These are phyloP conservation scores for Casuarius casuarius DNA, from an alignment of 2,113 vertebrate species.

Conservation along the genomic window DNA sequence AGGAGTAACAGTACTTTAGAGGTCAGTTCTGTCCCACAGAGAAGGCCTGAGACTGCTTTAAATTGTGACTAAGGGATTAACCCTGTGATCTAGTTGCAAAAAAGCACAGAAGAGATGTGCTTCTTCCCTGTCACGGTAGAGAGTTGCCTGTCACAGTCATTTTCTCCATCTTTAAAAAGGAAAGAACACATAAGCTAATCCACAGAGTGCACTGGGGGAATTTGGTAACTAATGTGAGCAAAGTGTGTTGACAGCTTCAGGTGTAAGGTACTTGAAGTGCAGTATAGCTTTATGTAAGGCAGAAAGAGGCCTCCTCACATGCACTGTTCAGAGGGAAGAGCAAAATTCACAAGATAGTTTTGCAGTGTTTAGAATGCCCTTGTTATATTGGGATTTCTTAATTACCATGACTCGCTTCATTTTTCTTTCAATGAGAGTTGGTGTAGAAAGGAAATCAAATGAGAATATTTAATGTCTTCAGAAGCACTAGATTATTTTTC, in stretches of 20 bases:
- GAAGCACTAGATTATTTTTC: background rate
- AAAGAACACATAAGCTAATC: background rate
- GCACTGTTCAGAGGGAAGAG: background rate
- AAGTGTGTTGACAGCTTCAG: background rate
- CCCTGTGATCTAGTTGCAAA: background rate
- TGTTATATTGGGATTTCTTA: conserved; percentile 3
- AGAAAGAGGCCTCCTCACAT: background rate
- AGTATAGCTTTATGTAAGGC: background rate
- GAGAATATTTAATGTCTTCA: background rate
- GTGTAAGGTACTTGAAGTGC: background rate
- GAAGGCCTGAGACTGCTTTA: background rate
- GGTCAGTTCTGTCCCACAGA: background rate
- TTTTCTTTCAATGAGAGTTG: conserved; percentile 27
- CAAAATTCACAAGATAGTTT: background rate
- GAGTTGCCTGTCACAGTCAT: background rate
- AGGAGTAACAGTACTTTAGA: background rate
- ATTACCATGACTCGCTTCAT: background rate
- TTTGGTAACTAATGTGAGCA: background rate
- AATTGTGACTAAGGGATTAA: background rate
- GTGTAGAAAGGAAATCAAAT: conserved; percentile 1
- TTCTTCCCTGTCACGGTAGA: background rate
- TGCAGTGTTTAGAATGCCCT: background rate
- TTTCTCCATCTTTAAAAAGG: background rate
- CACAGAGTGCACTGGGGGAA: background rate
- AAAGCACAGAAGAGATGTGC: background rate